These are phyloP conservation scores for Helobdella robusta DNA, from an alignment of 2,888 invertebrate species.

Conservation along the genomic window DNA sequence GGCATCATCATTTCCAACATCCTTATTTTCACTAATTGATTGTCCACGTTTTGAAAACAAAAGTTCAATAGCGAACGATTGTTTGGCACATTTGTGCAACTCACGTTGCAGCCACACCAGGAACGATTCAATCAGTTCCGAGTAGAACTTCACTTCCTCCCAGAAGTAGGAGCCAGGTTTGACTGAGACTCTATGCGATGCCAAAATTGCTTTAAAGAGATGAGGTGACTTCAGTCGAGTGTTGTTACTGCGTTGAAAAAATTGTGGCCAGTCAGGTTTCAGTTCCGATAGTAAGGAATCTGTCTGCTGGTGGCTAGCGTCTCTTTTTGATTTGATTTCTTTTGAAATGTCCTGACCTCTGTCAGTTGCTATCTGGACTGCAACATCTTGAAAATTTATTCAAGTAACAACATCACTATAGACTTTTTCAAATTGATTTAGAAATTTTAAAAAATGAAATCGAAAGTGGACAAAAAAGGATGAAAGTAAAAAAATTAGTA, in stretches of 20 bases:
- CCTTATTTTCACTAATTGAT: not conserved
- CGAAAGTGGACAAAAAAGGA: too few relatives aligned
- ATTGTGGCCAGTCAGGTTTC: constrained; percentile 6
- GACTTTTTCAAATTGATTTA: too few relatives aligned
- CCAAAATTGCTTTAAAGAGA: constrained; percentile 34
- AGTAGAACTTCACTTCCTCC: constrained; percentile 35
- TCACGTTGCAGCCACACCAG: constrained; percentile 32
- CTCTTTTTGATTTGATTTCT: constrained; percentile 4
- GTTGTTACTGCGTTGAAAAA: constrained; percentile 26
- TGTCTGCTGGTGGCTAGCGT: constrained; percentile 15
- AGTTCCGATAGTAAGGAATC: constrained; percentile 11
- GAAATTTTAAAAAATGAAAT: too few relatives aligned
- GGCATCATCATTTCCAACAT: not conserved
- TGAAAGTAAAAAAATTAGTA: too few relatives aligned
- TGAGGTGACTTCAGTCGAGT: constrained; percentile 27
- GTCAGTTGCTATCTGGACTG: constrained; percentile 17
- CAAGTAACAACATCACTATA: too few relatives aligned
- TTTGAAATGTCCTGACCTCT: constrained; percentile 3
- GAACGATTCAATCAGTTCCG: constrained; percentile 33
- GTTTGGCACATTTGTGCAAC: constrained; percentile 24
- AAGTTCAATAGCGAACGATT: too few relatives aligned
- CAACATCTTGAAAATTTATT: constrained; percentile 13
- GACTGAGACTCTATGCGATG: constrained; percentile 30
- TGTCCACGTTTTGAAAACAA: too few relatives aligned
- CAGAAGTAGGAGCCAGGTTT: constrained; percentile 33